These are phyloP conservation scores for Blennius ocellaris DNA, from an alignment of 2,113 vertebrate species.

Conservation along the genomic window DNA sequence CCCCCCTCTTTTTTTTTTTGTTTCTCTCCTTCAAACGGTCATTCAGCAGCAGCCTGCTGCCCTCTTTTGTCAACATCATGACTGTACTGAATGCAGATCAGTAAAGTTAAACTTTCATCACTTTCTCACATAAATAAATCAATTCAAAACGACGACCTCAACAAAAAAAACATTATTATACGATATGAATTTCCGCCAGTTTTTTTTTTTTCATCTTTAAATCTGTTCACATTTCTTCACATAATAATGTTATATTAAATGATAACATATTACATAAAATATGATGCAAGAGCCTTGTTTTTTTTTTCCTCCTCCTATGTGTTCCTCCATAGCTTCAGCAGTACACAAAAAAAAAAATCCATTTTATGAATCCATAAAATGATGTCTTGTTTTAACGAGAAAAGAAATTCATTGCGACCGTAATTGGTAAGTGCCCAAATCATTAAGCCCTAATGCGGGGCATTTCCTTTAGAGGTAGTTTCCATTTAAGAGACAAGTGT, in stretches of 20 bases:
- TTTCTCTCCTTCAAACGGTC: slow-evolving; percentile 23
- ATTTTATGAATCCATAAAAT: slow-evolving; percentile 79
- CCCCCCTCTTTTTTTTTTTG: not conserved
- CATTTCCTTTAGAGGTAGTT: slow-evolving; percentile 81
- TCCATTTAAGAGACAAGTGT: slow-evolving; percentile 82
- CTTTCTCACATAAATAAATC: too few species aligned
- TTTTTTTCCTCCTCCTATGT: not conserved
- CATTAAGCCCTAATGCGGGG: slow-evolving; percentile 81
- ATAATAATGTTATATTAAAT: slow-evolving; percentile 34
- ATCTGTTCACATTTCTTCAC: not conserved
- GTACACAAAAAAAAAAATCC: slow-evolving; percentile 37
- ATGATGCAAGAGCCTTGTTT: not conserved
- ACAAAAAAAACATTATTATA: not conserved
- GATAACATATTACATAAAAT: slow-evolving; percentile 18
- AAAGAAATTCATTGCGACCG: slow-evolving; percentile 75
- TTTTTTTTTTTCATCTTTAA: not conserved
- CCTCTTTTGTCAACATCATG: slow-evolving; percentile 79
- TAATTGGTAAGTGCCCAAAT: slow-evolving; percentile 83
- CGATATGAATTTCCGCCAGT: not conserved
- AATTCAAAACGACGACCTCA: too few species aligned
- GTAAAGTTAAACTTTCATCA: not conserved
- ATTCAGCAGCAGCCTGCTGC: slow-evolving; percentile 78
- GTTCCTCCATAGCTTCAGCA: slow-evolving; percentile 10
- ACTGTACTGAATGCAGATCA: slow-evolving; percentile 35
- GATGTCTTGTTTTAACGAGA: slow-evolving; percentile 82